phyloP scores from a whole-genome alignment of 2,888 invertebrate genomes.

The Phania funesta region DNA sequence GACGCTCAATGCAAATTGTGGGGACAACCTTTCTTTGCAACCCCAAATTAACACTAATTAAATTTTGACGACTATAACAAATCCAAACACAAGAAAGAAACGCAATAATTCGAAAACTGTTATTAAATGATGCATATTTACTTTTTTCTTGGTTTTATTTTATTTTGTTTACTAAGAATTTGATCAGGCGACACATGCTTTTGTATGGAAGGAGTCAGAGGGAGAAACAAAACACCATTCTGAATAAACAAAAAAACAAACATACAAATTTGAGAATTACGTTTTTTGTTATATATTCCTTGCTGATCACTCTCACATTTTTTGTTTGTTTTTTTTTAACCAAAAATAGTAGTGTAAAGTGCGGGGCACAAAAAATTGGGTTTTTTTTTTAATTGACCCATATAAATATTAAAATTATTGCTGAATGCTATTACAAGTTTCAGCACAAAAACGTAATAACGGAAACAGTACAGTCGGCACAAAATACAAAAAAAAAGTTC shows the following conservation, averaged over 20 bases:
- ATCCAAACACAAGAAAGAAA: constrained; percentile 12
- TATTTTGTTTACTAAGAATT: constrained; percentile 6
- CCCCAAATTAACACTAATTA: constrained; percentile 3
- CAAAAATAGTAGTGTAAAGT: constrained; percentile 11
- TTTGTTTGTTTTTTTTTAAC: constrained; percentile 3
- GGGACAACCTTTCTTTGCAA: constrained; percentile 21
- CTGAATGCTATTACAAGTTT: no score
- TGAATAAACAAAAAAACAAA: constrained; percentile 1
- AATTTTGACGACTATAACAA: constrained; percentile 4
- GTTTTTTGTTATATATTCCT: constrained; percentile 7
- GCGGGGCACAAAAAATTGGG: background rate
- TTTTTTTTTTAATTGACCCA: constrained; percentile 13
- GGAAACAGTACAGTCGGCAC: no score
- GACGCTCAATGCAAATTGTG: constrained; percentile 11
- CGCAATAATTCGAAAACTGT: constrained; percentile 9
- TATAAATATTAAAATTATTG: no score
- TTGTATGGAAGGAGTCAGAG: constrained; percentile 12
- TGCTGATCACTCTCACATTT: background rate
- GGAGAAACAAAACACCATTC: constrained; percentile 11
- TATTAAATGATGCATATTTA: constrained; percentile 1
- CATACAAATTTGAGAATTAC: constrained; percentile 12
- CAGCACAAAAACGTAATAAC: no score
- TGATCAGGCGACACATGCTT: background rate
- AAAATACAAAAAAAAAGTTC: no score
- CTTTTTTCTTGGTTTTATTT: constrained; percentile 4